phyloP scores from a whole-genome alignment of 1,140 invertebrate genomes.

The Ostrea denselamellosa region DNA sequence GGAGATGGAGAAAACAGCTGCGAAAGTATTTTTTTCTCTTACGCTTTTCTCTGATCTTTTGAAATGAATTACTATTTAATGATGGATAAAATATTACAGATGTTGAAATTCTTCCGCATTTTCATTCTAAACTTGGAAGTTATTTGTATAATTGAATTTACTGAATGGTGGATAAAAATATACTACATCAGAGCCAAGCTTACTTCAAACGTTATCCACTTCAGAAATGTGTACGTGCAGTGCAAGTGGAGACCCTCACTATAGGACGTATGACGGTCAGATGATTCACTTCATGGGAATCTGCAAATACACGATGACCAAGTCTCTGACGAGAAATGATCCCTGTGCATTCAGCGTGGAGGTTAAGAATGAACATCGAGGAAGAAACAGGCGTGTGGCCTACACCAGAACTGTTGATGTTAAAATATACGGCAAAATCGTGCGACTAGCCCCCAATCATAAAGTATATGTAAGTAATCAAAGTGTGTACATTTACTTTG shows the following conservation, averaged over 20 bases:
- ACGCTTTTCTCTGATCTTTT: neutral
- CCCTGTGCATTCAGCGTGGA: conserved; percentile 88
- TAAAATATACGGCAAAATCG: conserved; percentile 81
- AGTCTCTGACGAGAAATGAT: conserved; percentile 71
- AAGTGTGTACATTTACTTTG: neutral
- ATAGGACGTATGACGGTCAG: conserved; percentile 93
- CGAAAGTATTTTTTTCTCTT: conserved; percentile 37
- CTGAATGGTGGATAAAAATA: too few species aligned
- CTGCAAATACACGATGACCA: conserved; percentile 63
- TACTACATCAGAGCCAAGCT: too few species aligned
- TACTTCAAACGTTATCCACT: neutral
- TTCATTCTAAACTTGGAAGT: too few species aligned
- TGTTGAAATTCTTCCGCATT: too few species aligned
- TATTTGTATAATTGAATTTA: too few species aligned
- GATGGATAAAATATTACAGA: too few species aligned
- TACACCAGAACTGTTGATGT: conserved; percentile 80
- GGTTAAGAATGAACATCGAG: conserved; percentile 85
- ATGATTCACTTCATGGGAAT: conserved; percentile 90
- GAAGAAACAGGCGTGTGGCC: conserved; percentile 52
- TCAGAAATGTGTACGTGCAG: conserved; percentile 90
- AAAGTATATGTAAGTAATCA: conserved; percentile 86
- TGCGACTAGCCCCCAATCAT: conserved; percentile 90
- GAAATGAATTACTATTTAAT: too few species aligned
- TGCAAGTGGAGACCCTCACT: conserved; percentile 95
- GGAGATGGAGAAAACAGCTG: conserved; percentile 50